Conservation (phyloP, 64 coral and sea anemone species). For the Cladopsammia gracilis region DNA sequence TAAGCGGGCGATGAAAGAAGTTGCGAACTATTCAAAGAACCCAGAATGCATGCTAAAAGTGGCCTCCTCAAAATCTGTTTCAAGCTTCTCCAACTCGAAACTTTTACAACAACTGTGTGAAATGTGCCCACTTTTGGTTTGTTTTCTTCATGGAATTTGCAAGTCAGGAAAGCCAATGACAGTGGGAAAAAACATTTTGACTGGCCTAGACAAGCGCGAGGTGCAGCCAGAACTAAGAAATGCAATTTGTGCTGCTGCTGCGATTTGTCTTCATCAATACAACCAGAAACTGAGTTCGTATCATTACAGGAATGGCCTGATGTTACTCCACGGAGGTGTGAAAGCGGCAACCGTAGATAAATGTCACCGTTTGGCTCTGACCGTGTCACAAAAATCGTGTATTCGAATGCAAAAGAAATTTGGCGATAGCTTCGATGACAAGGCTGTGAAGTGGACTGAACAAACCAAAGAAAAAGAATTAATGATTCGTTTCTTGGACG, state of each 20-base stretch:
- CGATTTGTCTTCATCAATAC: not conserved
- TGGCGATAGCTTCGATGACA: too few species aligned
- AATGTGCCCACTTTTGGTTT: not conserved
- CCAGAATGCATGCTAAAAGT: not conserved
- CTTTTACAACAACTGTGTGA: not conserved
- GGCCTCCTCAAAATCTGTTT: not conserved
- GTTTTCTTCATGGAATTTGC: not conserved
- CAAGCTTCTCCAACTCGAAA: not conserved
- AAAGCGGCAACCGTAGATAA: too few species aligned
- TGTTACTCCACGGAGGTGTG: too few species aligned
- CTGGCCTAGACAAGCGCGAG: not conserved
- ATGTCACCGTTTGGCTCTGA: too few species aligned
- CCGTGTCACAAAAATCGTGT: too few species aligned
- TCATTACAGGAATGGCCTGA: conserved; percentile 17
- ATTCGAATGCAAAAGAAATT: too few species aligned
- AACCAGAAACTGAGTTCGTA: not conserved
- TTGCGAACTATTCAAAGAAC: not conserved
- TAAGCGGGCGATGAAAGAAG: not conserved
- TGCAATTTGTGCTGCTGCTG: not conserved
- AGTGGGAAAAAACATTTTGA: not conserved
- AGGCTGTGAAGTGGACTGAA: too few species aligned
- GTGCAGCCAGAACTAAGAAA: too few species aligned
- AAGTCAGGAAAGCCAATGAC: not conserved
- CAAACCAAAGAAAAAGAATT: too few species aligned
- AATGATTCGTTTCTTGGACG: too few species aligned